A percentile compares a stretch with the other conserved stretches of the same genome.
Evolutionary conservation across 2,888 invertebrate genomes (phyloP).

Genomic region (Hermaeophaga mercurialis): DNA sequence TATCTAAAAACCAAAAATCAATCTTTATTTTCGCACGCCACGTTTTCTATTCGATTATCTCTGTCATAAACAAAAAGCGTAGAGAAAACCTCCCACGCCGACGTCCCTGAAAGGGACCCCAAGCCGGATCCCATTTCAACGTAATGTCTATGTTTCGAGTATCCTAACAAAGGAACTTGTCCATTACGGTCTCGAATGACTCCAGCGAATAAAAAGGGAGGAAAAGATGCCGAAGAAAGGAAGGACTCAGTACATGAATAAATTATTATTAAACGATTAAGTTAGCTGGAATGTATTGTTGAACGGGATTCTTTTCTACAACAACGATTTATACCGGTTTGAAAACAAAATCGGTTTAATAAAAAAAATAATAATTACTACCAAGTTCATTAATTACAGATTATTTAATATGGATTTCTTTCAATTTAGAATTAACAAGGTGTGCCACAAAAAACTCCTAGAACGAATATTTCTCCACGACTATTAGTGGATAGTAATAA

Average conservation of each 20-base stretch:
- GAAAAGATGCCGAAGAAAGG: neutral
- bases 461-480: no score
- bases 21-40: no score
- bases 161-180: conserved; percentile 33
- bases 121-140: conserved; percentile 10
- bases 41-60: no score
- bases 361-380: no score
- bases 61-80: no score
- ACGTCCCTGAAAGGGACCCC: conserved; percentile 8
- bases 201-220: conserved; percentile 14
- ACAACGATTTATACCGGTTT: conserved; percentile 2
- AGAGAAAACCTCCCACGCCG: neutral
- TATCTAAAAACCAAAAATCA: no score
- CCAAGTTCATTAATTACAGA: no score
- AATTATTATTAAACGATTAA: conserved; percentile 19
- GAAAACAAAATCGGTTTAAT: neutral
- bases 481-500: no score
- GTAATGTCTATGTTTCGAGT: conserved; percentile 23
- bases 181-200: conserved; percentile 33
- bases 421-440: no score
- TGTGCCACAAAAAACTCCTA: no score
- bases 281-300: conserved; percentile 7
- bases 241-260: conserved; percentile 15
- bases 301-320: neutral
- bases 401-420: no score